phyloP scores from a whole-genome alignment of 2,888 invertebrate species.

The Plemyria rubiginata region DNA sequence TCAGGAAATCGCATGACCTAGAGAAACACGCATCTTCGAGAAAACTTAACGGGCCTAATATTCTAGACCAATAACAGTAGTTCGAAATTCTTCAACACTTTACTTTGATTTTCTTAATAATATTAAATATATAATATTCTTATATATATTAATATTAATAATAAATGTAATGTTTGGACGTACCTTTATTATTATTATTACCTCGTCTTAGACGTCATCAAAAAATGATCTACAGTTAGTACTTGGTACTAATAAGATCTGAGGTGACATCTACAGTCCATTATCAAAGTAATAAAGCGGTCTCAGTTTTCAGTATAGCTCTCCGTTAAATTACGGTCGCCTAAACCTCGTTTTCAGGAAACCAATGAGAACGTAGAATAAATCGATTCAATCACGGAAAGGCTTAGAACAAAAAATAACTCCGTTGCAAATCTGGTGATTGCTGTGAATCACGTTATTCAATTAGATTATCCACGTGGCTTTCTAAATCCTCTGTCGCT shows the following conservation, averaged over 20 bases:
- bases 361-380: constrained; percentile 20
- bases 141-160: no score
- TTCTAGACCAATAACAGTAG: constrained; percentile 40
- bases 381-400: constrained; percentile 38
- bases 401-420: constrained; percentile 31
- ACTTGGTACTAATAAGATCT: no score
- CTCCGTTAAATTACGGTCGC: constrained; percentile 4
- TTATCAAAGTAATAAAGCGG: no score
- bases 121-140: no score
- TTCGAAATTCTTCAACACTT: constrained; percentile 34
- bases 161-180: no score
- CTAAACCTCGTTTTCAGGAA: neutral
- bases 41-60: constrained; percentile 22
- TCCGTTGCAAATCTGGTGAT: constrained; percentile 31
- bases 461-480: constrained; percentile 25
- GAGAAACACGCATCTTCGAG: constrained; percentile 21
- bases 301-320: no score
- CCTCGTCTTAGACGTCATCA: no score
- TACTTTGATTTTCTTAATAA: neutral
- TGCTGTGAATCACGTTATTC: constrained; percentile 32
- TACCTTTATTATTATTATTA: no score
- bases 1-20: constrained; percentile 1
- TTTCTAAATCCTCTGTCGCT: constrained; percentile 29
- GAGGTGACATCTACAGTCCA: no score
- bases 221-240: no score